phyloP scores from a whole-genome alignment of 2,888 invertebrate genomes.

The Cryptocephalus moraei region DNA sequence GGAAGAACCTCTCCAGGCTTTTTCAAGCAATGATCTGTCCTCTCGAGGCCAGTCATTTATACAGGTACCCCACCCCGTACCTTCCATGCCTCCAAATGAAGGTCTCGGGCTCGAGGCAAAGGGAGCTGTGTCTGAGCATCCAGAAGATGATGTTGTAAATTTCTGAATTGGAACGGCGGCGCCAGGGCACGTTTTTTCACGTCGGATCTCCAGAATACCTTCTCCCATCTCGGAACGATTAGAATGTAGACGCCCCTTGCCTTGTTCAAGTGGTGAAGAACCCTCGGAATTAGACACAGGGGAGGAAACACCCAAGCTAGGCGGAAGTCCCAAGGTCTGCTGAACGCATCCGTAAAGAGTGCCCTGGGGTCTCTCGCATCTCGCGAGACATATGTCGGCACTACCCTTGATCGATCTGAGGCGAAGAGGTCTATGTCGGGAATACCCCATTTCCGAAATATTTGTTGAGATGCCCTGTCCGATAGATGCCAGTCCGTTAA shows the following conservation, averaged over 20 bases:
- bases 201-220: slow-evolving; percentile 25
- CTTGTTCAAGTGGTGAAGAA: slow-evolving; percentile 18
- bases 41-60: background rate
- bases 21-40: background rate
- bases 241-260: slow-evolving; percentile 18
- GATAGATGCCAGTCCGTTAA: slow-evolving; percentile 15
- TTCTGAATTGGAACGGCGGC: slow-evolving; percentile 3
- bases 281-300: slow-evolving; percentile 21
- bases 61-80: slow-evolving; percentile 9
- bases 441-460: slow-evolving; percentile 13
- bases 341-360: slow-evolving; percentile 14
- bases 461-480: slow-evolving; percentile 2
- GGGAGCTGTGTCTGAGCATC: slow-evolving; percentile 2
- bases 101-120: slow-evolving; percentile 3
- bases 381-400: slow-evolving; percentile 9
- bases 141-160: background rate
- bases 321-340: slow-evolving; percentile 10
- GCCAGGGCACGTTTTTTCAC: slow-evolving; percentile 22
- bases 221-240: slow-evolving; percentile 18
- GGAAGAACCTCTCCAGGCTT: background rate
- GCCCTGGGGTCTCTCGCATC: slow-evolving; percentile 8
- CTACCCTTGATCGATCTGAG: slow-evolving; percentile 8
- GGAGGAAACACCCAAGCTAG: slow-evolving; percentile 25
- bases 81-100: slow-evolving; percentile 10
- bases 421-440: slow-evolving; percentile 14